Evolutionary conservation across 2,888 invertebrate genomes (phyloP), one percentile per base, ranked within the genome.

Genomic region (Plagodis dolabraria): DNA sequence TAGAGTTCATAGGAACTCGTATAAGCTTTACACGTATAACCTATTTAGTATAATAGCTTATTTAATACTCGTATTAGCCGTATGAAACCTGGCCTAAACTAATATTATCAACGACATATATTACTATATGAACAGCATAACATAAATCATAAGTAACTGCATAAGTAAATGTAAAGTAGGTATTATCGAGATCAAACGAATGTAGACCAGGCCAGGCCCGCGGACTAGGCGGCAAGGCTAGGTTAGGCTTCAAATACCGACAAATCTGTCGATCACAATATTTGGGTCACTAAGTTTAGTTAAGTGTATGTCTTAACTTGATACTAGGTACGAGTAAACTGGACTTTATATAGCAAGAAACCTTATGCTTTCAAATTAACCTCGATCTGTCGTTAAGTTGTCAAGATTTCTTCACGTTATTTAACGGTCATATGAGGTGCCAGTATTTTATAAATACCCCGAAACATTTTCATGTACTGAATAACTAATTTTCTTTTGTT

Each of bases 121-220:
- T 4, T 22, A 22, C 4, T 36, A 36, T 7, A 36, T 36, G 36
- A 8, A 36, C 47, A 51, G 42, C 0, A 8, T 53, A 54, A 48
- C 58, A 70, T 68, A 68, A 71, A 67, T 70, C 60, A 65, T 68
- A 62, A 50, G 35, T 43, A 12, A 8, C 7, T 58, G 52, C 12
- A 34, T 40, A 63, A 63, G 57, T 64, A 62, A 50, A 53, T 50
- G 55, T 63, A 43, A 43, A 6, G 12, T 43, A 43, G 56, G 40
- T 62, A 53, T 51, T 72, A 72, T 69, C 57, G 69, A 75, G 70
- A 71, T 72, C 70, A 68, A 67, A 51, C 53, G 65, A 78, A 77
- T 79, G 76, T 79, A 74, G 74, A 75, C 72, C 75, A 82, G 73
- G 74, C 70, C 75, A 80, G 68, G 69, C 70, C 63, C 57, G 50